Percentiles rank a stretch among this genome's conserved stretches.
Conservation (phyloP, 2,113 vertebrate species). For the Cottus gobio region DNA sequence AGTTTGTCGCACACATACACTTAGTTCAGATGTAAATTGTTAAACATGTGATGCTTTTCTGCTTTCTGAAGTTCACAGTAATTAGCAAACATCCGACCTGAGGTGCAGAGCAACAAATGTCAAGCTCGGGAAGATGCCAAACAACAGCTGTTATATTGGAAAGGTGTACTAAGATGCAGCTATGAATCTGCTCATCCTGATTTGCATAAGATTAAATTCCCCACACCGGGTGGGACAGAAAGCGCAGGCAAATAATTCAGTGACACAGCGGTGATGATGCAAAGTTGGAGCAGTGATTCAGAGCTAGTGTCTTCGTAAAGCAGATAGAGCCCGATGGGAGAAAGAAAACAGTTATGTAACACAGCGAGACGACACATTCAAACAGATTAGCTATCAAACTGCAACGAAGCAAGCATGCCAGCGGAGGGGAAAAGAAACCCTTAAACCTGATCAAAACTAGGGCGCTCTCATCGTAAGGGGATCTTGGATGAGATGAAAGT, state of each 20-base stretch:
- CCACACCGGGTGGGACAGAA: conserved; percentile 1
- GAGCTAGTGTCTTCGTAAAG: conserved; percentile 46
- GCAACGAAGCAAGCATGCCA: conserved; percentile 1
- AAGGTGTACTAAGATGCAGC: background rate
- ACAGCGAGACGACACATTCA: conserved; percentile 37
- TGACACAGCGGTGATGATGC: conserved; percentile 46
- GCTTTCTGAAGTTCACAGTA: conserved; percentile 12
- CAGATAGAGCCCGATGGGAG: conserved; percentile 24
- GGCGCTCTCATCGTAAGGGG: conserved; percentile 34
- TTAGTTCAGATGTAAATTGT: background rate
- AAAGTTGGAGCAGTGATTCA: conserved; percentile 43
- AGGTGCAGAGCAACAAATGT: background rate
- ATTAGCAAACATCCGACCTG: background rate
- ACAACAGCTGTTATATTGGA: background rate
- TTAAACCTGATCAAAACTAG: conserved; percentile 57
- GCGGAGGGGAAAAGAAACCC: background rate
- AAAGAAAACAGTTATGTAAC: conserved; percentile 61
- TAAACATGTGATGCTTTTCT: conserved; percentile 8
- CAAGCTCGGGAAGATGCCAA: background rate
- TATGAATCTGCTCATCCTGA: background rate
- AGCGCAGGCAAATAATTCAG: conserved; percentile 27
- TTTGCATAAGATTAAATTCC: conserved; percentile 49
- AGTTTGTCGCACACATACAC: background rate
- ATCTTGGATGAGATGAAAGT: conserved; percentile 50
- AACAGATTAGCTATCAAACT: conserved; percentile 49